A percentile compares a stretch with the other conserved stretches of the same genome.
Conservation (phyloP, 1,140 invertebrate genomes). For the Berghia stephanieae region DNA sequence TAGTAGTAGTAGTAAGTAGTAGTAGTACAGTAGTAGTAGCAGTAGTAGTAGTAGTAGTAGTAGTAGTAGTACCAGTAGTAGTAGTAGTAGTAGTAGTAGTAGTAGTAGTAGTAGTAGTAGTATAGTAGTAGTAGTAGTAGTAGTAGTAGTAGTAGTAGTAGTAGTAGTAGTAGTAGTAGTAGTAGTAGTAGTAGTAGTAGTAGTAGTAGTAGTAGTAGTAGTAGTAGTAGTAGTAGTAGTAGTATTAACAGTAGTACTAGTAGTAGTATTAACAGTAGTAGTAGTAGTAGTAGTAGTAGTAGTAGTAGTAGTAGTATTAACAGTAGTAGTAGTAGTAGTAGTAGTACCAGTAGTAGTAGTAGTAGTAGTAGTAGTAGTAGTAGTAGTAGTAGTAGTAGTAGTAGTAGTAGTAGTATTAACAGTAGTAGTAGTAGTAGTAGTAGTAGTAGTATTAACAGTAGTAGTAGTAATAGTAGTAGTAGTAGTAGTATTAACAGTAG, state of each 20-base stretch:
- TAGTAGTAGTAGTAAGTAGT: too few species aligned
- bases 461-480: not conserved
- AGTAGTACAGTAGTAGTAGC: not conserved
- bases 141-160: not conserved
- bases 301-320: not conserved
- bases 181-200: too few species aligned
- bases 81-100: conserved; percentile 6
- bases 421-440: conserved; percentile 10
- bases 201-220: too few species aligned
- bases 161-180: too few species aligned
- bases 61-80: not conserved
- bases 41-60: conserved; percentile 10
- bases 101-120: conserved; percentile 5
- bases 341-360: not conserved
- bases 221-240: conserved; percentile 2
- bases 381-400: conserved; percentile 4
- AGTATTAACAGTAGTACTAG: not conserved
- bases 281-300: not conserved
- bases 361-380: not conserved
- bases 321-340: not conserved
- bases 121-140: not conserved
- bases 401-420: not conserved
- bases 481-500: not conserved
- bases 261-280: not conserved
- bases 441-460: not conserved